Evolutionary conservation across 2,797 vertebrate genomes (phyloP), one percentile per base, ranked within the genome.

Genomic region (Capromys pilorides): DNA sequence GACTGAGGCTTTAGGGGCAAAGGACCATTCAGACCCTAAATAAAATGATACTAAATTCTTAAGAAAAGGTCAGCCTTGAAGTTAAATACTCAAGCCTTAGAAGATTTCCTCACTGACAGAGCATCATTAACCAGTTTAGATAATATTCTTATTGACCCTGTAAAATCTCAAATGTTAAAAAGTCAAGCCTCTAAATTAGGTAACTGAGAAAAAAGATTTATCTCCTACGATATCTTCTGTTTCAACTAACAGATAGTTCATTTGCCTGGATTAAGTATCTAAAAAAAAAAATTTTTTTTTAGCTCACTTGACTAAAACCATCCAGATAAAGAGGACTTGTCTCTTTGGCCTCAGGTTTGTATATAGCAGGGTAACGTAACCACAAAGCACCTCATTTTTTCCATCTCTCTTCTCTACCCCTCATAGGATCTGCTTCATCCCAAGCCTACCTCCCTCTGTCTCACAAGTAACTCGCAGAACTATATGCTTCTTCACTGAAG

Each of bases 281-380:
- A 45, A 45, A 75, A 78, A 31, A 41, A 57, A 33, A 84, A 71
- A 83, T 88, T 85, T 62, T 85, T 84, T 85, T 62, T 85, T 84
- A 62, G 22, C 24, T 89, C 51, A 81, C 19, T 41, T 88, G 69
- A 66, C 71, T 94, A 78, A 77, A 93, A 94, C 85, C 14, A 64
- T 67, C 69, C 41, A 80, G 24, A 83, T 21, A 75, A 93, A 87
- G 78, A 89, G 22, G 14, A 13, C 3, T 36, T n/a, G n/a, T 33
- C 66, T 67, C 33, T 67, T 84, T 31, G 84, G 41, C 18, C 22
- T 51, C 75, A 36, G 21, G 14, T 26, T 91, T 90, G 62, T 11
- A n/a, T 13, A 39, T 4, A 64, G 28, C 79, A 36, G 24, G 64
- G 78, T 36, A 36, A 26, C 62, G 7, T 11, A 39, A 75, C 39